Percentiles rank a stretch among this genome's conserved stretches.
Conservation (phyloP, 2,888 invertebrate species). For the Neuroscelio doddi region DNA sequence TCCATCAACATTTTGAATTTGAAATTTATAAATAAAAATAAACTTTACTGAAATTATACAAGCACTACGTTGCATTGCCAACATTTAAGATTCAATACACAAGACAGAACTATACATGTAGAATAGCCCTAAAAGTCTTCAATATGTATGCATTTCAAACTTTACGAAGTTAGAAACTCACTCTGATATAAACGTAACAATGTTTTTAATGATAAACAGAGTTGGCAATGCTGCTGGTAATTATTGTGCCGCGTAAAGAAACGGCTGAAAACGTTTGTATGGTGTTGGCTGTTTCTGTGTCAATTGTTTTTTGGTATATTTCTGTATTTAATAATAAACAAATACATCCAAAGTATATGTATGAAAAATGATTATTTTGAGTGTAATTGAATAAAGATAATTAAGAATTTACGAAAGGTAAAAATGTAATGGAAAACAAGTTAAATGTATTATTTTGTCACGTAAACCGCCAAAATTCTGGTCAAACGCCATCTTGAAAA, state of each 20-base stretch:
- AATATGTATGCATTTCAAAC: no score
- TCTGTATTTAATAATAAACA: not conserved
- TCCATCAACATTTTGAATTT: no score
- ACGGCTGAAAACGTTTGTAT: slow-evolving; percentile 8
- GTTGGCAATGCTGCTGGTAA: not conserved
- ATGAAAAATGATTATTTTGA: slow-evolving; percentile 47
- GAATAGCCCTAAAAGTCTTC: no score
- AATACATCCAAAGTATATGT: not conserved
- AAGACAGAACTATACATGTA: no score
- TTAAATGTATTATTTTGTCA: slow-evolving; percentile 9
- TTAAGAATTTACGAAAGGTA: slow-evolving; percentile 36
- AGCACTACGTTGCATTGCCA: no score
- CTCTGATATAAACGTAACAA: no score
- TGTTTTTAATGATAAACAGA: no score
- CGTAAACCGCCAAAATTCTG: slow-evolving; percentile 63
- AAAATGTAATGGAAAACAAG: slow-evolving; percentile 17
- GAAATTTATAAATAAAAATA: no score
- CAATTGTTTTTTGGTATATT: slow-evolving; percentile 17
- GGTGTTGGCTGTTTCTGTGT: slow-evolving; percentile 28
- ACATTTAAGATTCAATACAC: no score
- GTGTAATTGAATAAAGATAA: slow-evolving; percentile 29
- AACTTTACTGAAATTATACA: no score
- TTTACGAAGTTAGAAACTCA: no score
- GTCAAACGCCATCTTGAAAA: slow-evolving; percentile 66
- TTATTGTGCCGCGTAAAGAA: not conserved